Evolutionary conservation across 1,140 invertebrate genomes (phyloP).

Genomic region (Cataglyphis hispanica): DNA sequence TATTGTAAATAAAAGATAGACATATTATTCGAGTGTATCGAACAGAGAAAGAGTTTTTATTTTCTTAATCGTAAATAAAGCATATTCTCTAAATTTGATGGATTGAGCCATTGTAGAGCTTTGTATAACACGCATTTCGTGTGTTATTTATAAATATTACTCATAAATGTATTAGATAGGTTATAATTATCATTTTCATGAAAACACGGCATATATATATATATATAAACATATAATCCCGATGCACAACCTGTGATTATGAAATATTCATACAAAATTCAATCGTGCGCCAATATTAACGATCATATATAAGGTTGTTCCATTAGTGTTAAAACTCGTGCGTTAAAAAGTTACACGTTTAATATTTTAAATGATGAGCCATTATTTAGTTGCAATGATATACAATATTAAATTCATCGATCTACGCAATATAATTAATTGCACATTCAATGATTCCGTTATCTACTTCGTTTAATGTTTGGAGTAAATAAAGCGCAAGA

Average conservation of each 20-base stretch:
- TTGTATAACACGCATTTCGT: constrained; percentile 7
- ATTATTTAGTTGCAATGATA: constrained; percentile 49
- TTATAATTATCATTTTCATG: constrained; percentile 35
- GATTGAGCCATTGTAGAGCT: background rate
- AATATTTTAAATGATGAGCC: constrained; percentile 48
- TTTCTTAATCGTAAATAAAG: constrained; percentile 31
- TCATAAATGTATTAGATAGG: constrained; percentile 33
- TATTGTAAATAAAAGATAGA: constrained; percentile 40
- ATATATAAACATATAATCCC: background rate
- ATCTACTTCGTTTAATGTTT: constrained; percentile 61
- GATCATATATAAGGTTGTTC: constrained; percentile 18
- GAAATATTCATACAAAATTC: constrained; percentile 43
- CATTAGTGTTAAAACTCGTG: background rate
- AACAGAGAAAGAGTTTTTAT: background rate
- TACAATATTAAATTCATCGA: constrained; percentile 54
- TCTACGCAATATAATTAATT: constrained; percentile 55
- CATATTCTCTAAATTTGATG: constrained; percentile 10
- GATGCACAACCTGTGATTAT: background rate
- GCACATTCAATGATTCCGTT: constrained; percentile 59
- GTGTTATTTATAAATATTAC: background rate
- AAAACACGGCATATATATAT: constrained; percentile 7
- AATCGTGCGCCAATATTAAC: constrained; percentile 32
- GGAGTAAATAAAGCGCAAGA: constrained; percentile 52
- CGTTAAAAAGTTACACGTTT: constrained; percentile 42
- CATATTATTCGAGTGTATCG: constrained; percentile 9